These are phyloP conservation scores for Leptatherina wallacei DNA, from an alignment of 2,797 vertebrate genomes.

Conservation along the genomic window DNA sequence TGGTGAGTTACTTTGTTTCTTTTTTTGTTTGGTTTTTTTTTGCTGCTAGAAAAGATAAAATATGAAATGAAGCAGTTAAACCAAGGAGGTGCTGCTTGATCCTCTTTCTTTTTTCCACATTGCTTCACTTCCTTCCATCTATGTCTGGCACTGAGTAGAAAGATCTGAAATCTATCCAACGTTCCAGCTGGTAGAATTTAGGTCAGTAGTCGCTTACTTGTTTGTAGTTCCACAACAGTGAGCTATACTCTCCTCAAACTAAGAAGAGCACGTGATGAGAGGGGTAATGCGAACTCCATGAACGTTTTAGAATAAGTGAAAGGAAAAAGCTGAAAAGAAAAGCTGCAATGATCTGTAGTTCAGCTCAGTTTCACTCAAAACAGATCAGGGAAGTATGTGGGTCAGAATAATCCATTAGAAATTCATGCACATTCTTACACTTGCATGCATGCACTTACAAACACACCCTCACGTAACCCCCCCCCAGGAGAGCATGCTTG, in stretches of 20 bases:
- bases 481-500: slow-evolving; percentile 75
- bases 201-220: slow-evolving; percentile 75
- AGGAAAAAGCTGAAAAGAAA: slow-evolving; percentile 23
- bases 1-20: slow-evolving; percentile 83
- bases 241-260: slow-evolving; percentile 57
- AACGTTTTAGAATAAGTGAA: slow-evolving; percentile 21
- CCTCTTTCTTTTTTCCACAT: slow-evolving; percentile 51
- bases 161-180: slow-evolving; percentile 65
- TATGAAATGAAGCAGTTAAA: slow-evolving; percentile 29
- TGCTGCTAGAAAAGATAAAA: slow-evolving; percentile 18
- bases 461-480: slow-evolving; percentile 47
- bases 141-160: slow-evolving; percentile 53
- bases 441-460: slow-evolving; percentile 39
- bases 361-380: slow-evolving; percentile 64
- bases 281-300: slow-evolving; percentile 19
- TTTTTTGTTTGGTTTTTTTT: neutral
- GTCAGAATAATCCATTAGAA: slow-evolving; percentile 48
- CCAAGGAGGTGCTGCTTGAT: slow-evolving; percentile 31
- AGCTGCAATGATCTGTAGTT: slow-evolving; percentile 38
- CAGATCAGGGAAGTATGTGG: slow-evolving; percentile 62
- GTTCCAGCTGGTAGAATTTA: slow-evolving; percentile 81
- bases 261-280: slow-evolving; percentile 34
- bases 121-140: slow-evolving; percentile 44
- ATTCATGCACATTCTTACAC: slow-evolving; percentile 28
- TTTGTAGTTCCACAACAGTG: slow-evolving; percentile 72